Conservation (phyloP, 1,140 invertebrate genomes). For the Chironomus tepperi region DNA sequence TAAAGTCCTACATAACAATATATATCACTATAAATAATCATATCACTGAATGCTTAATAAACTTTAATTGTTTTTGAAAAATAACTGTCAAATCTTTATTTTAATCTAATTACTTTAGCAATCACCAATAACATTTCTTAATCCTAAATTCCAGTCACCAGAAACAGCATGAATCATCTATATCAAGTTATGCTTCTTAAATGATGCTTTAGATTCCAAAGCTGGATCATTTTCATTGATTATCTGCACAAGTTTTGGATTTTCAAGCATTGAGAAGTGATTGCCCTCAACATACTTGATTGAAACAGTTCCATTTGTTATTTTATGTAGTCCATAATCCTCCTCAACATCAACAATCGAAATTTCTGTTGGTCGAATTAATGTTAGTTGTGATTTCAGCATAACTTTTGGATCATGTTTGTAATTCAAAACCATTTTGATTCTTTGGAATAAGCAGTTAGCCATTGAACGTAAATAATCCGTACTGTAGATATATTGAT, state of each 20-base stretch:
- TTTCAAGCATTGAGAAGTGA: slow-evolving; percentile 58
- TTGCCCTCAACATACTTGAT: slow-evolving; percentile 57
- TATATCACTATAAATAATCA: no score
- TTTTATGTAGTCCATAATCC: slow-evolving; percentile 54
- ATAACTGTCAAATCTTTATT: no score
- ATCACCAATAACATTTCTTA: no score
- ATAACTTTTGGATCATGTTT: slow-evolving; percentile 36
- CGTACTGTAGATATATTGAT: slow-evolving; percentile 41
- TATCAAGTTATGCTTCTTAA: neutral
- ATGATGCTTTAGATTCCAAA: slow-evolving; percentile 31
- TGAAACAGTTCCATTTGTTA: slow-evolving; percentile 42
- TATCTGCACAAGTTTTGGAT: slow-evolving; percentile 48
- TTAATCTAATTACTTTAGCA: no score
- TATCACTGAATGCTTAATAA: no score
- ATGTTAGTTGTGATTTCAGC: slow-evolving; percentile 48
- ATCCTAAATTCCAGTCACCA: no score
- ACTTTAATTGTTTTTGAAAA: no score
- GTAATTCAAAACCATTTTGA: slow-evolving; percentile 47
- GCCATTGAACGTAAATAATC: slow-evolving; percentile 43
- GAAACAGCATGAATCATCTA: neutral
- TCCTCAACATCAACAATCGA: slow-evolving; percentile 44
- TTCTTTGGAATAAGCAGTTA: slow-evolving; percentile 45
- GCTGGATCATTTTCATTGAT: slow-evolving; percentile 46
- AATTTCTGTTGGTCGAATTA: slow-evolving; percentile 52
- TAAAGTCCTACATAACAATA: no score